Conservation (phyloP, 2,797 vertebrate genomes). For the Chelmon rostratus region DNA sequence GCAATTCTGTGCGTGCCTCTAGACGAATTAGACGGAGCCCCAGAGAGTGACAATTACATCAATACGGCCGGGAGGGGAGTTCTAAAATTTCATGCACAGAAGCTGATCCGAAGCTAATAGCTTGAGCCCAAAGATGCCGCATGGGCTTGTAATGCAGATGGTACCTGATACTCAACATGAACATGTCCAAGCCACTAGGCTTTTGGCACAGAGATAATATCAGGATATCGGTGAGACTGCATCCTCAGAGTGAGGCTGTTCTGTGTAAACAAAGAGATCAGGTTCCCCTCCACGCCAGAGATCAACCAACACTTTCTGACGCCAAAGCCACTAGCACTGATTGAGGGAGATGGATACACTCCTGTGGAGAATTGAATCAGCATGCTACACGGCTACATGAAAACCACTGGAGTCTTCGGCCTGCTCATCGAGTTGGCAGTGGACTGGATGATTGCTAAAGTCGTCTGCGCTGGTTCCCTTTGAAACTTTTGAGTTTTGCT, state of each 20-base stretch:
- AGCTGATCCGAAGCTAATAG: slow-evolving; percentile 33
- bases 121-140: slow-evolving; percentile 26
- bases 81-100: slow-evolving; percentile 46
- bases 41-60: slow-evolving; percentile 46
- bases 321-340: slow-evolving; percentile 49
- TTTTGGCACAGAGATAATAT: slow-evolving; percentile 14
- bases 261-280: slow-evolving; percentile 40
- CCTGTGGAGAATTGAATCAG: slow-evolving; percentile 55
- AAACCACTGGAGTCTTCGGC: slow-evolving; percentile 21
- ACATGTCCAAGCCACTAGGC: background rate
- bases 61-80: slow-evolving; percentile 11
- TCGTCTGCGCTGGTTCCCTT: slow-evolving; percentile 12
- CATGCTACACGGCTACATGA: slow-evolving; percentile 30
- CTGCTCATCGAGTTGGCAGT: slow-evolving; percentile 44
- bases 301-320: slow-evolving; percentile 13
- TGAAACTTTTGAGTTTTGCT: slow-evolving; percentile 15
- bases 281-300: slow-evolving; percentile 14
- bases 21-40: slow-evolving; percentile 43
- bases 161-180: slow-evolving; percentile 35
- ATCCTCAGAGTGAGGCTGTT: slow-evolving; percentile 7
- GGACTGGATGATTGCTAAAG: slow-evolving; percentile 17
- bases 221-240: slow-evolving; percentile 8
- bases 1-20: slow-evolving; percentile 23
- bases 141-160: background rate
- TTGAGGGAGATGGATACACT: slow-evolving; percentile 51